These are phyloP conservation scores for Procambarus clarkii DNA, from an alignment of 1,140 invertebrate species.

Conservation along the genomic window DNA sequence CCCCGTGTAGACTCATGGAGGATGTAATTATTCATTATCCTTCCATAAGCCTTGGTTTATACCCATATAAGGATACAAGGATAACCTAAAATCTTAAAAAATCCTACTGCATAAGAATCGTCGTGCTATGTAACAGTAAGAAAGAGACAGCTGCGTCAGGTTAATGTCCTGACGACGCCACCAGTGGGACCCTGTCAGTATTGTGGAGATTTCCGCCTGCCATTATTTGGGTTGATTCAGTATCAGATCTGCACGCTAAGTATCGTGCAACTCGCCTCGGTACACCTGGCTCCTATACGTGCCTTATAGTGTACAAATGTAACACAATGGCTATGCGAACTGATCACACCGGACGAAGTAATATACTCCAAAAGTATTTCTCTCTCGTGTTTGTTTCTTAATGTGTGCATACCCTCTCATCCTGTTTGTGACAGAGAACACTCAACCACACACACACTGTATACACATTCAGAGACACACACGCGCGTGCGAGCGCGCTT, in stretches of 20 bases:
- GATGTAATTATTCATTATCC: not conserved
- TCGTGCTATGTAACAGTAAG: not conserved
- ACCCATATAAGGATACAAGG: not conserved
- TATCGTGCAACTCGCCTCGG: not conserved
- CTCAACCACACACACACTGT: not conserved
- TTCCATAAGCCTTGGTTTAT: not conserved
- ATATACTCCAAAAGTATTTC: too few species aligned
- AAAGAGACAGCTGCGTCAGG: not conserved
- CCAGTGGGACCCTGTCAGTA: not conserved
- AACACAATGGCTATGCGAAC: not conserved
- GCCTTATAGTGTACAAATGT: not conserved
- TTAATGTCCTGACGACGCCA: not conserved
- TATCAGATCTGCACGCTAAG: not conserved
- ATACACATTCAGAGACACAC: not conserved
- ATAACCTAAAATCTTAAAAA: conserved; percentile 5
- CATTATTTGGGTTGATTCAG: not conserved
- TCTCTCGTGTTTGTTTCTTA: too few species aligned
- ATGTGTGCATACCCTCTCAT: too few species aligned
- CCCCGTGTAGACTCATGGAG: not conserved
- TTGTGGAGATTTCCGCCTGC: not conserved
- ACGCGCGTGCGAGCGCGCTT: not conserved
- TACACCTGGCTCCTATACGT: not conserved
- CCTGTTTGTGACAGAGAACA: too few species aligned
- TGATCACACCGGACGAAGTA: not conserved
- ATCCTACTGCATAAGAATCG: not conserved